phyloP scores from a whole-genome alignment of 2,888 invertebrate species.

The Eupsilia transversa region DNA sequence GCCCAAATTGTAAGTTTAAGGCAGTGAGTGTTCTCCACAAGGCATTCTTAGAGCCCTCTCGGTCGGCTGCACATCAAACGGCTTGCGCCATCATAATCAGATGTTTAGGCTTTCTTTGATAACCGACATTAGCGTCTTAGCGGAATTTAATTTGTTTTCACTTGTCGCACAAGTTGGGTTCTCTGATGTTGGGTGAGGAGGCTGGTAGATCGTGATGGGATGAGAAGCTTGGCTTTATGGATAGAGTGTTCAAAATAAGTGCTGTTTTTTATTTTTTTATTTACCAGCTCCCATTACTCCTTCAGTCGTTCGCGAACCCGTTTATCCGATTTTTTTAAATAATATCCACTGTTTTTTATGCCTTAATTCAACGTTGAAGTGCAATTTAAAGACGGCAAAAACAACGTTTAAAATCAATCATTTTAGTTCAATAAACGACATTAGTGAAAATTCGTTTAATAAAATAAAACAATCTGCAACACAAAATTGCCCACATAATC shows the following conservation, averaged over 20 bases:
- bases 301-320: no score
- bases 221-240: slow-evolving; percentile 12
- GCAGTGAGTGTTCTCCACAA: slow-evolving; percentile 76
- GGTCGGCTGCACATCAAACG: slow-evolving; percentile 85
- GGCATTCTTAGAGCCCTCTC: slow-evolving; percentile 85
- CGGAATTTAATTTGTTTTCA: slow-evolving; percentile 88
- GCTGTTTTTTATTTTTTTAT: no score
- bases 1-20: slow-evolving; percentile 74
- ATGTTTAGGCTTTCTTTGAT: slow-evolving; percentile 88
- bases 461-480: not conserved
- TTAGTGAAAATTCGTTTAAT: not conserved
- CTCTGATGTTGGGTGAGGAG: slow-evolving; percentile 55
- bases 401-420: not conserved
- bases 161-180: slow-evolving; percentile 70
- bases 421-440: not conserved
- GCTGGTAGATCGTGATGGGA: slow-evolving; percentile 14
- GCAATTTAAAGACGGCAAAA: no score
- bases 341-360: not conserved
- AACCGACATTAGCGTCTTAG: slow-evolving; percentile 84
- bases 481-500: not conserved
- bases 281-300: no score
- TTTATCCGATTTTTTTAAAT: no score
- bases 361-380: not conserved
- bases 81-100: slow-evolving; percentile 83
- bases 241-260: not conserved